Evolutionary conservation across 2,888 invertebrate species (phyloP).

Genomic region (Pachliopta kotzebuea): DNA sequence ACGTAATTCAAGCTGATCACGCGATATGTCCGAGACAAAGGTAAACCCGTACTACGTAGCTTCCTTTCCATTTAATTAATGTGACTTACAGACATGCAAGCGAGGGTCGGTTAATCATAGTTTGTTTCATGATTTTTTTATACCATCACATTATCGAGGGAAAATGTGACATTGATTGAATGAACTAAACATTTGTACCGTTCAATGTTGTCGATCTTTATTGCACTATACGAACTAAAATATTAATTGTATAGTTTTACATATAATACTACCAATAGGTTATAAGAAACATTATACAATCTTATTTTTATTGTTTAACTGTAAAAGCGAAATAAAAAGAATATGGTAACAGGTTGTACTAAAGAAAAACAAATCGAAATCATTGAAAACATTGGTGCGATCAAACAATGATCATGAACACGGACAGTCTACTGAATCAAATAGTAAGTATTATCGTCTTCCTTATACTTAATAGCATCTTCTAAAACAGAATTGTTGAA

Average conservation of each 20-base stretch:
- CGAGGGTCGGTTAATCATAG: slow-evolving; percentile 41
- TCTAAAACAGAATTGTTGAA: too few relatives aligned
- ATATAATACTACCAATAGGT: too few relatives aligned
- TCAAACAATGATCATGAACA: slow-evolving; percentile 12
- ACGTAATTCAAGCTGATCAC: slow-evolving; percentile 66
- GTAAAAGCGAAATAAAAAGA: background rate
- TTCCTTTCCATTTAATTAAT: slow-evolving; percentile 67
- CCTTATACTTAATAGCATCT: background rate
- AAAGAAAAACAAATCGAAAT: slow-evolving; percentile 18
- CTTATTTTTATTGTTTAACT: too few relatives aligned
- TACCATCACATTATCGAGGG: slow-evolving; percentile 22
- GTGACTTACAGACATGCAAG: slow-evolving; percentile 60
- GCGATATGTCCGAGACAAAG: slow-evolving; percentile 71
- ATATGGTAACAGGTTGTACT: slow-evolving; percentile 10
- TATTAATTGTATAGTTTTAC: background rate
- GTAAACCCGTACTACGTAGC: slow-evolving; percentile 48
- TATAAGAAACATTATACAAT: too few relatives aligned
- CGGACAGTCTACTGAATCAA: slow-evolving; percentile 25
- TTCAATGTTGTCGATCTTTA: background rate
- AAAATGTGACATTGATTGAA: slow-evolving; percentile 23
- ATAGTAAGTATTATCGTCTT: slow-evolving; percentile 10
- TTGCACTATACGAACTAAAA: background rate
- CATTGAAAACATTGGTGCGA: slow-evolving; percentile 2
- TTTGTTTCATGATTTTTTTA: slow-evolving; percentile 33
- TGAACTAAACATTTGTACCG: background rate